Conservation (phyloP, 1,140 invertebrate species). For the Cyphomyrmex costatus region DNA sequence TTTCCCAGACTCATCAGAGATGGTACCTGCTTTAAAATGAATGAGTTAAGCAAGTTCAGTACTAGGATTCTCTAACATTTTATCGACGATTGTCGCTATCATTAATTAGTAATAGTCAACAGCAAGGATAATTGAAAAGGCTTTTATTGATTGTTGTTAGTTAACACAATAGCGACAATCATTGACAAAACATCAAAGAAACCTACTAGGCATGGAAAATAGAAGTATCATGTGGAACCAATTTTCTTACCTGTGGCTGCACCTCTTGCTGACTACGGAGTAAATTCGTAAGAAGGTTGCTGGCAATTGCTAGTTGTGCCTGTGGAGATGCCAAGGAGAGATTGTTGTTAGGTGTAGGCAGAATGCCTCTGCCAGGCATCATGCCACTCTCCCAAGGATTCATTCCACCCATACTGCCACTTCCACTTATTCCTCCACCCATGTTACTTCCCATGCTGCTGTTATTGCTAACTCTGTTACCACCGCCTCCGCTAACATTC, state of each 20-base stretch:
- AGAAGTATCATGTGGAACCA: not conserved
- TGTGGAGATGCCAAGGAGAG: conserved; percentile 85
- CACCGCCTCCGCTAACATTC: conserved; percentile 73
- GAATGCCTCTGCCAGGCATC: conserved; percentile 86
- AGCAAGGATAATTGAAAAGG: no score
- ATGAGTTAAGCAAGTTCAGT: not conserved
- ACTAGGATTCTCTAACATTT: no score
- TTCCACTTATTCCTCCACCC: conserved; percentile 74
- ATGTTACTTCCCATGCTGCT: conserved; percentile 70
- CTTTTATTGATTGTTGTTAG: no score
- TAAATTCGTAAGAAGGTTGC: conserved; percentile 85
- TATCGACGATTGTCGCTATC: no score
- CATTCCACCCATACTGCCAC: conserved; percentile 79
- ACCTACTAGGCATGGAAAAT: not conserved
- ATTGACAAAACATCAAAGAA: no score
- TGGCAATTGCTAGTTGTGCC: conserved; percentile 86
- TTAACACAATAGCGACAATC: no score
- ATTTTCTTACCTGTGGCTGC: conserved; percentile 81
- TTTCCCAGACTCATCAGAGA: conserved; percentile 85
- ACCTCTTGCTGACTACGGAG: conserved; percentile 85
- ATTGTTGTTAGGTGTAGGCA: conserved; percentile 85
- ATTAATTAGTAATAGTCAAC: no score
- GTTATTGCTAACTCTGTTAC: conserved; percentile 69
- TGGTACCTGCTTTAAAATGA: conserved; percentile 79
- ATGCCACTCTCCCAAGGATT: conserved; percentile 87